These are phyloP conservation scores for Drymonia ruficornis DNA, from an alignment of 2,888 invertebrate species.

Conservation along the genomic window DNA sequence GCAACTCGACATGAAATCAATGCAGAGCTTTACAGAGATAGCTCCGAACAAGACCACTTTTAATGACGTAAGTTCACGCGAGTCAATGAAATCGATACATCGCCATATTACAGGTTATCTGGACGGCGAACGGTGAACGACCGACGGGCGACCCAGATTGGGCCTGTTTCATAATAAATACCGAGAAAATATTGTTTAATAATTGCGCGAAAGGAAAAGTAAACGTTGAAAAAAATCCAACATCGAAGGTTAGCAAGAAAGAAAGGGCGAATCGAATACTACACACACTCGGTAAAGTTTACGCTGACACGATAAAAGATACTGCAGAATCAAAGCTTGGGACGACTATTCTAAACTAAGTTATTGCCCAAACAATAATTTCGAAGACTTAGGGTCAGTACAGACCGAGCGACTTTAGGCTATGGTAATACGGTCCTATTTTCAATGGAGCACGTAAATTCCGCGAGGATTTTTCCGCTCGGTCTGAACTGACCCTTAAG, in stretches of 20 bases:
- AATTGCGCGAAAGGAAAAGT: conserved; percentile 21
- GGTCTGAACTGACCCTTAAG: too few relatives aligned
- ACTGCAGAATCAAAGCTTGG: neutral
- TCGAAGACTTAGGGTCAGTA: too few relatives aligned
- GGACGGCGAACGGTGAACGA: conserved; percentile 39
- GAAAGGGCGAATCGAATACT: neutral
- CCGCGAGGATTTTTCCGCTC: too few relatives aligned
- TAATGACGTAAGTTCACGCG: conserved; percentile 30
- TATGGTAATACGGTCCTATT: too few relatives aligned
- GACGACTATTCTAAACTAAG: neutral
- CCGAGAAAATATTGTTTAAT: conserved; percentile 21
- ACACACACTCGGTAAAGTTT: neutral
- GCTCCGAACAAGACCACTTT: conserved; percentile 14
- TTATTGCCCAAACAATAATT: neutral
- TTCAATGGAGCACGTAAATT: too few relatives aligned
- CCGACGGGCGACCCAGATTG: conserved; percentile 47
- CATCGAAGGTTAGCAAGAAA: neutral
- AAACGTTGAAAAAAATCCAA: neutral
- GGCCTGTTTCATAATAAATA: conserved; percentile 30
- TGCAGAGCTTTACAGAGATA: conserved; percentile 17
- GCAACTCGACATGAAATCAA: neutral
- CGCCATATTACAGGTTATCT: conserved; percentile 41
- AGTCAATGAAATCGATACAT: conserved; percentile 47
- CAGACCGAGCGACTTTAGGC: too few relatives aligned
- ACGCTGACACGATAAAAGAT: neutral